Conservation (phyloP, 2,113 vertebrate species). For the Spermophilus dauricus region DNA sequence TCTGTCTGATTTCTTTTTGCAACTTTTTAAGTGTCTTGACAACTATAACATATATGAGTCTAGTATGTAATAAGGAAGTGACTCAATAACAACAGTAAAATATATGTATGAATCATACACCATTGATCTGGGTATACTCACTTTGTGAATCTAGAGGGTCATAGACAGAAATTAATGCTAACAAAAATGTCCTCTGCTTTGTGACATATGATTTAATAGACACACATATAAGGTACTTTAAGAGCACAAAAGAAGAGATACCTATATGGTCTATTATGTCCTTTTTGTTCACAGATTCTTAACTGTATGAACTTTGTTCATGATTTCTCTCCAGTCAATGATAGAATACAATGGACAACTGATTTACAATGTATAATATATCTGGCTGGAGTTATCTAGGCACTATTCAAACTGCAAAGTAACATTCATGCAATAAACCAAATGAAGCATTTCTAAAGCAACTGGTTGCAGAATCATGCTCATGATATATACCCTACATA, state of each 20-base stretch:
- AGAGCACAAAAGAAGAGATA: neutral
- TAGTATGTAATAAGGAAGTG: neutral
- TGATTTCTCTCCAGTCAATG: neutral
- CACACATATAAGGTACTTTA: neutral
- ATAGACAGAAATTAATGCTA: neutral
- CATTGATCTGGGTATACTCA: neutral
- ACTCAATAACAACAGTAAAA: neutral
- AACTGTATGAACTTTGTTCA: neutral
- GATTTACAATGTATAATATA: neutral
- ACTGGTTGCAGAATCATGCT: neutral
- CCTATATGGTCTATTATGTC: neutral
- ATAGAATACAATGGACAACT: neutral
- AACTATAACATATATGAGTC: neutral
- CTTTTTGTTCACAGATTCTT: neutral
- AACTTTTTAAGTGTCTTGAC: neutral
- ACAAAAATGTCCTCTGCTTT: neutral
- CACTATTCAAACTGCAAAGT: neutral
- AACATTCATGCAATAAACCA: neutral
- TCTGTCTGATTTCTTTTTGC: neutral
- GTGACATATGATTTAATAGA: neutral
- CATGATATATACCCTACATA: neutral
- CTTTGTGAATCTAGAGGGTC: neutral
- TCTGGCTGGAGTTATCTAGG: neutral
- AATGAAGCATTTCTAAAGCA: neutral
- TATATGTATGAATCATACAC: neutral